Base-by-base conservation (phyloP, 2,113 vertebrate species). In the Antennarius striatus region DNA sequence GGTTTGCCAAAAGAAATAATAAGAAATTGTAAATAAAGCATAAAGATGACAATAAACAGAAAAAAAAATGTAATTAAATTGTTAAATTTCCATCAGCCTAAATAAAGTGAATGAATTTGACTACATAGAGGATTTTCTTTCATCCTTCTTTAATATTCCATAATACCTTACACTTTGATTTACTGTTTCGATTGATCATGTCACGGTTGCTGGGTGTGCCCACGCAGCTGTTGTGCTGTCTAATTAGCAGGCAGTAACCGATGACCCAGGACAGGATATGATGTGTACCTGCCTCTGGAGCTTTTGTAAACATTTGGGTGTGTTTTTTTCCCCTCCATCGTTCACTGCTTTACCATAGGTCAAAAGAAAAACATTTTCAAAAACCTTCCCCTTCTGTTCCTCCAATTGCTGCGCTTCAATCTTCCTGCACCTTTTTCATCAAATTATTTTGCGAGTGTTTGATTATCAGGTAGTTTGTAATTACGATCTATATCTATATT, bases 201-300 rank as follows among this genome's bases (percentile, higher is more conserved):
- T 71, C 59, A 2, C 12, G 28, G 79, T 84, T 73, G 76, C 55
- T 72, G 80, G 84, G 80, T 13, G 79, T 71, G 71, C 64, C 77
- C 42, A 17, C 67, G n/a, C 84, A 85, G 85, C 83, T 89, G 80
- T 71, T 79, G 70, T 71, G 63, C 39, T 63, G 79, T 82, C 79
- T 84, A 87, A 91, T 88, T 85, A 86, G 73, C 73, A 62, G 64
- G 43, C 77, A 75, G 61, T 82, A 74, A 86, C 82, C 69, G 70
- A 81, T 80, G 90, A 90, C 87, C 87, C 71, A 39, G 82, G 65
- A 83, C 88, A 91, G 90, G 89, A 92, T 89, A 89, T 91, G 90
- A 90, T 88, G 84, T 66, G 67, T 87, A 85, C 84, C 81, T 88
- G 75, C 76, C 84, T 85, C 85, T 83, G 57, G 69, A 83, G 83